Base-by-base conservation (phyloP, 2,113 vertebrate genomes). In the Amphiprion ocellaris region DNA sequence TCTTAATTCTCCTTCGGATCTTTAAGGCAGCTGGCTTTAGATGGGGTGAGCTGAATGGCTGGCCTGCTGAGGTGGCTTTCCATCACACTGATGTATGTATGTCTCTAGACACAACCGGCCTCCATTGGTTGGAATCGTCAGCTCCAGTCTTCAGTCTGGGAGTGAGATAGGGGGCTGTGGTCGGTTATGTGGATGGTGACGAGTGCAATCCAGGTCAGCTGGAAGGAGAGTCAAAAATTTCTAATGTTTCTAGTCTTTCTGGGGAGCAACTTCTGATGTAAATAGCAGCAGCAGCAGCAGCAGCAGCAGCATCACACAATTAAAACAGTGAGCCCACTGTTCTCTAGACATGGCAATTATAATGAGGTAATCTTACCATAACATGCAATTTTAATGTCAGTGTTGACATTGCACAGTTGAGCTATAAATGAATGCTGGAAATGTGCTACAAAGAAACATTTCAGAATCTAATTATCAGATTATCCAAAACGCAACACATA, bases 1-100 rank as follows among this genome's bases (percentile, higher is more conserved):
- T 88, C 65, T 56, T 86, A 81, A 89, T 88, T 82, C 71, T 8
- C 26, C 21, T 41, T 47, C 2, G 1, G 10, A 52, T 80, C 69
- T 65, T 81, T 70, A 85, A 85, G 77, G 73, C 79, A 84, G 81
- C 79, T 85, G 78, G 69, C 10, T 76, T 76, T 30, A 81, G 82
- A 85, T 82, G 59, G 75, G 79, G 50, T 68, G 66, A 78, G 67
- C 41, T 54, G 64, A 74, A 79, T 67, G 69, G 21, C 77, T 84
- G 89, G 82, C 83, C 61, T 7, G 30, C 69, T 68, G 21, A 64
- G 77, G 71, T 21, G 49, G 80, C 79, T 86, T 83, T 88, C 84
- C 86, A 81, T 89, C 74, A 90, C 60, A 26, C 33, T 64, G 28
- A 82, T 77, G 73, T 74, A n/a, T n/a, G n/a, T n/a, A 77, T 68